These are phyloP conservation scores for Carettochelys insculpta DNA, from an alignment of 2,113 vertebrate genomes.

Conservation along the genomic window DNA sequence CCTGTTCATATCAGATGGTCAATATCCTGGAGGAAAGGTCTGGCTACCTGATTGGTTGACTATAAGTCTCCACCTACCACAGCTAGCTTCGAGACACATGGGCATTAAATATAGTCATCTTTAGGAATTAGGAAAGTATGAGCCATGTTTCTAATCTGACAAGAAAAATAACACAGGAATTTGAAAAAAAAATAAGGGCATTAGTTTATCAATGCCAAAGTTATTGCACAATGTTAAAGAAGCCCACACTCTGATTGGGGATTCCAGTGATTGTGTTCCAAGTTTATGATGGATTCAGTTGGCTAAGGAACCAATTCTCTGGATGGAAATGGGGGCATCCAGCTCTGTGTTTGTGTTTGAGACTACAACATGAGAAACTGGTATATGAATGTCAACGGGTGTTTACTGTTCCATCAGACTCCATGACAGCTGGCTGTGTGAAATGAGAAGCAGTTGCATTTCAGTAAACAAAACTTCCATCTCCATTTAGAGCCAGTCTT, in stretches of 20 bases:
- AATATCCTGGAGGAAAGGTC: neutral
- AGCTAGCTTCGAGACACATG: neutral
- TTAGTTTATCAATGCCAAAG: neutral
- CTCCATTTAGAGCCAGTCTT: neutral
- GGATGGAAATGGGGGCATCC: neutral
- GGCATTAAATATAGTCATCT: neutral
- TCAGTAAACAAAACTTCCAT: neutral
- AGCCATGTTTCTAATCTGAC: neutral
- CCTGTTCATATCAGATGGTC: neutral
- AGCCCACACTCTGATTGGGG: neutral
- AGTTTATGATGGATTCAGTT: neutral
- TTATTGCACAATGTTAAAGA: neutral
- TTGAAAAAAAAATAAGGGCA: neutral
- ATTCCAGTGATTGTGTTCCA: neutral
- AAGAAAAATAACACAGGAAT: slow-evolving; percentile 2
- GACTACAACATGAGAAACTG: neutral
- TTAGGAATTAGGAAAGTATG: neutral
- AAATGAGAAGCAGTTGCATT: neutral
- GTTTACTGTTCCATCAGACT: rapidly evolving
- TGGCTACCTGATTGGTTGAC: neutral
- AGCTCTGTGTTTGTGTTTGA: neutral
- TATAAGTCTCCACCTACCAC: neutral
- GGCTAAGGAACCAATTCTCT: neutral
- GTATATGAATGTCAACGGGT: neutral
- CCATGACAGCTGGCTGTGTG: neutral